Evolutionary conservation across 2,888 invertebrate genomes (phyloP).

Genomic region (Notodonta dromedarius): DNA sequence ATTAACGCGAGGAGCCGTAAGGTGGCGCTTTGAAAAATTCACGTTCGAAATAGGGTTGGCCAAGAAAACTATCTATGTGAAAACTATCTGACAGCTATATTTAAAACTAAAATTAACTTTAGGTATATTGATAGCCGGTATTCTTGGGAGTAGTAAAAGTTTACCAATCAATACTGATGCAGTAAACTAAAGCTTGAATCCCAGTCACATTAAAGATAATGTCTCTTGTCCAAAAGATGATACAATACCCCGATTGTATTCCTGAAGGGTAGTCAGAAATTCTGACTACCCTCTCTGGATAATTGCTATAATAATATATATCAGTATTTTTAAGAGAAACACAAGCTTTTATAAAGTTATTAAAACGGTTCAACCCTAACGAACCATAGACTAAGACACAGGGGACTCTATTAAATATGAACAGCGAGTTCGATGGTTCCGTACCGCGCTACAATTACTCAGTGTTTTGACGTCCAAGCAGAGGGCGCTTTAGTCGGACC

Average conservation of each 20-base stretch:
- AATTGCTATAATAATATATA: too few relatives aligned
- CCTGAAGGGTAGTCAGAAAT: too few relatives aligned
- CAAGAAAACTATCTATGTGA: not conserved
- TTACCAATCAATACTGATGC: too few relatives aligned
- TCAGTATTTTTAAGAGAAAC: not conserved
- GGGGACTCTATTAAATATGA: slow-evolving; percentile 49
- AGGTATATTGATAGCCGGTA: too few relatives aligned
- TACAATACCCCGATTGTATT: too few relatives aligned
- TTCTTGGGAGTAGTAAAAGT: too few relatives aligned
- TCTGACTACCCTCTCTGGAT: too few relatives aligned
- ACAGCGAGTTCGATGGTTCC: slow-evolving; percentile 21
- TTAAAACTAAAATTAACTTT: too few relatives aligned
- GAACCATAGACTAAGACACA: slow-evolving; percentile 10
- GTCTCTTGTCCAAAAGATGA: too few relatives aligned
- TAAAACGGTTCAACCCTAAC: slow-evolving; percentile 5
- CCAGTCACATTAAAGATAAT: too few relatives aligned
- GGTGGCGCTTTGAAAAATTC: slow-evolving; percentile 55
- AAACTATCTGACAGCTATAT: too few relatives aligned
- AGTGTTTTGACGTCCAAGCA: slow-evolving; percentile 47
- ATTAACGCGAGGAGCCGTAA: slow-evolving; percentile 39
- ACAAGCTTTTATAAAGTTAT: not conserved
- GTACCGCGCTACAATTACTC: slow-evolving; percentile 30
- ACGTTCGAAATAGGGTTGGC: slow-evolving; percentile 26
- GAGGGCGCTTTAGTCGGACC: slow-evolving; percentile 19
- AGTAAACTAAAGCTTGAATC: too few relatives aligned